Evolutionary conservation across 2,888 invertebrate species (phyloP).

Genomic region (Yponomeuta sedellus): DNA sequence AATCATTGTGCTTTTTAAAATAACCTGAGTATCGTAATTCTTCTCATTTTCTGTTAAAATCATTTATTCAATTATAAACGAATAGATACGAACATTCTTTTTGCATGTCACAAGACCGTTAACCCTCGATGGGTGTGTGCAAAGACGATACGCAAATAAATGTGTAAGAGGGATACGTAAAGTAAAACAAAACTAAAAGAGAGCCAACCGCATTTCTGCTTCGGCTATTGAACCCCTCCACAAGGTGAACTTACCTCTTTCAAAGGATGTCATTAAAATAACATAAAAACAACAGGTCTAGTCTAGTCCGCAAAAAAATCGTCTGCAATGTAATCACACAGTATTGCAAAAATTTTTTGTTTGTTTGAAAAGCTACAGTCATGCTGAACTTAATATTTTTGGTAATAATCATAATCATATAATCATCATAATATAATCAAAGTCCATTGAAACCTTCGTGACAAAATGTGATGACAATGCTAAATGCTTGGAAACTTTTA

Average conservation of each 20-base stretch:
- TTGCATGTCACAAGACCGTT: background rate
- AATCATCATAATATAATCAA: too few relatives aligned
- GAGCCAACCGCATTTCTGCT: background rate
- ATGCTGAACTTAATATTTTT: too few relatives aligned
- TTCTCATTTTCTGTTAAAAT: background rate
- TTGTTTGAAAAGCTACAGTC: too few relatives aligned
- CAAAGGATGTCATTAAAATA: background rate
- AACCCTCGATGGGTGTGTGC: conserved; percentile 1
- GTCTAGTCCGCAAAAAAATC: background rate
- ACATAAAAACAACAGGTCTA: background rate
- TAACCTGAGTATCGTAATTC: too few relatives aligned
- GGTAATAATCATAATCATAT: too few relatives aligned
- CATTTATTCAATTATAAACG: background rate
- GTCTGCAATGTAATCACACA: background rate
- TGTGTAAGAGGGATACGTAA: background rate
- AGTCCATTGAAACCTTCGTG: too few relatives aligned
- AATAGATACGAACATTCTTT: background rate
- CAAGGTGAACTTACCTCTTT: background rate
- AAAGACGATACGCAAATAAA: background rate
- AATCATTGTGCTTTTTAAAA: too few relatives aligned
- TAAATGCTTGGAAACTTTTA: too few relatives aligned
- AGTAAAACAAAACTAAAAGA: background rate
- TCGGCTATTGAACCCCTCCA: background rate
- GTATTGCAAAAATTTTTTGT: too few relatives aligned
- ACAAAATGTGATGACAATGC: too few relatives aligned